Base-by-base conservation (phyloP, 1,140 invertebrate genomes). In the Ruditapes philippinarum region DNA sequence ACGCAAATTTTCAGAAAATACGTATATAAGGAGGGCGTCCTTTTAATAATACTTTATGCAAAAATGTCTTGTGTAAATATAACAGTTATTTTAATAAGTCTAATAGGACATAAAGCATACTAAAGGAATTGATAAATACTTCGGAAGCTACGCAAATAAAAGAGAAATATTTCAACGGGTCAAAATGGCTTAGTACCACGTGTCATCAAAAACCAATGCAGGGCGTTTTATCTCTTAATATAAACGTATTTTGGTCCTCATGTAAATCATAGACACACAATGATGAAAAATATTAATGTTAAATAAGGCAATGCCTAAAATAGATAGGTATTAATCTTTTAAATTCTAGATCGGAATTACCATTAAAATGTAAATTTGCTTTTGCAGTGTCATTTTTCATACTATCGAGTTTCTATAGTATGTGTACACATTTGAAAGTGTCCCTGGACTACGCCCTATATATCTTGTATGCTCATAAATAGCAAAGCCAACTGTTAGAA, bases 121-220 rank as follows among this genome's bases (percentile, higher is more conserved):
- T 12, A 25, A 5, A 22, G 74, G 31, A 51, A 54, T 33, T 7
- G 33, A 33, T 40, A 78, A 78, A 78, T 78, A 78, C 31, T 78
- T 78, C n/a, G 45, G 74, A 78, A 78, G 54, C 74, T 78, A 78
- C 17, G 74, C 45, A 78, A 78, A 78, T 78, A 78, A 36, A 51
- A 74, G 45, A 4, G 49, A 78, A 78, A 51, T 51, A 51, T 74
- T 74, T 74, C 65, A 70, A 25, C 31, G n/a, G 65, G 65, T 70
- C 65, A 70, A 38, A 70, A n/a, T 38, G 65, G 33, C 38, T 38
- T 70, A 70, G 65, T 70, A 70, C 19, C 65, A 70, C 65, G 22
- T 70, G 36, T 70, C 65, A 70, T 70, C 38, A 70, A 70, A 70
- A 70, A 12, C 33, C 38, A 70, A 70, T 70, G 19, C 28, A 70